Conservation (phyloP, 2,797 vertebrate genomes). For the Darevskia mixta region DNA sequence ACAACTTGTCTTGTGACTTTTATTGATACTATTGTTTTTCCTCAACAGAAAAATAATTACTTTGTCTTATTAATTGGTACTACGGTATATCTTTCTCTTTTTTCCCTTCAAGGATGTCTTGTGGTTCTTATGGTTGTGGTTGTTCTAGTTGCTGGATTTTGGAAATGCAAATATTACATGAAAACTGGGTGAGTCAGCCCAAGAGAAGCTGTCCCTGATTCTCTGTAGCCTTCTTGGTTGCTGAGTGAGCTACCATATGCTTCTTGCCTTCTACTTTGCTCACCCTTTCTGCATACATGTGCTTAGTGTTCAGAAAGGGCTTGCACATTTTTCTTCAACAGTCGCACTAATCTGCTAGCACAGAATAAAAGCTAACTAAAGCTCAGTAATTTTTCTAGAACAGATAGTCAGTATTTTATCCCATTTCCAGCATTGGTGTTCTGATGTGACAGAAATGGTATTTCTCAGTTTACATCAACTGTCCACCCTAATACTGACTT, state of each 20-base stretch:
- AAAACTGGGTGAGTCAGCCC: slow-evolving; percentile 14
- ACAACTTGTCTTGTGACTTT: neutral
- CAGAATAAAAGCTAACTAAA: neutral
- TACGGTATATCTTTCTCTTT: neutral
- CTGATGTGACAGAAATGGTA: neutral
- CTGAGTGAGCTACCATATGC: neutral
- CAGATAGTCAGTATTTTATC: neutral
- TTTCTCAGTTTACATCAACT: neutral
- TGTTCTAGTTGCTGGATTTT: neutral
- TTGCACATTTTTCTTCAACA: neutral
- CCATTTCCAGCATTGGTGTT: neutral
- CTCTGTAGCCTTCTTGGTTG: neutral
- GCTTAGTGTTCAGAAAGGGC: neutral
- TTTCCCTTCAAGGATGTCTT: slow-evolving; percentile 5
- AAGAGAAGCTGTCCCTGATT: neutral
- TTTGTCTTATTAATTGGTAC: neutral
- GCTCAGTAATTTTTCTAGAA: neutral
- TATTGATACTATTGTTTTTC: neutral
- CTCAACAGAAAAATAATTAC: neutral
- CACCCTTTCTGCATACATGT: neutral
- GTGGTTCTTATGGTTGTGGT: neutral
- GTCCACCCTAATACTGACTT: neutral
- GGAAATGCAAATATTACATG: accelerated
- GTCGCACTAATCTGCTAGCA: neutral
- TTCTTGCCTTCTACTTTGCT: neutral